Evolutionary conservation across 2,797 vertebrate species (phyloP).

Genomic region (Malacoraja senta): DNA sequence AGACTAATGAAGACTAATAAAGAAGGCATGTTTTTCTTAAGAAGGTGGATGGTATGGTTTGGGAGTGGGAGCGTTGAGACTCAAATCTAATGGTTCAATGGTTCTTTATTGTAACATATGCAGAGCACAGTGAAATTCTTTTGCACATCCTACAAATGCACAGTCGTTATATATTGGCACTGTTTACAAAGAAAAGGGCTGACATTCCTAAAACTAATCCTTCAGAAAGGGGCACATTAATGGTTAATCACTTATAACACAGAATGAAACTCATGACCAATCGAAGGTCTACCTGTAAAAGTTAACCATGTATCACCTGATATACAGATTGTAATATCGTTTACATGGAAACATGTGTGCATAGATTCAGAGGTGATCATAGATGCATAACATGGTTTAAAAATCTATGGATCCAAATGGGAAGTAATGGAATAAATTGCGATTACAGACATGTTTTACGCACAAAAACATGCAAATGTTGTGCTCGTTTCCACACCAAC

Average conservation of each 20-base stretch:
- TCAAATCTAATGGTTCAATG: no score
- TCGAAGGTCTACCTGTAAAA: background rate
- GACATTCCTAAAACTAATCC: background rate
- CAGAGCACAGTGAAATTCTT: no score
- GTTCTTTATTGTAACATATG: no score
- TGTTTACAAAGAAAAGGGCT: background rate
- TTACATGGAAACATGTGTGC: background rate
- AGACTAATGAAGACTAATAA: no score
- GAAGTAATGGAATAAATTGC: background rate
- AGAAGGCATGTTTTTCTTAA: no score
- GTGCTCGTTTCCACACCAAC: background rate
- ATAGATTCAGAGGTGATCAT: background rate
- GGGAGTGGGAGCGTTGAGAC: no score
- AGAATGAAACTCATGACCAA: background rate
- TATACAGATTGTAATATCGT: background rate
- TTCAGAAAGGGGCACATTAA: background rate
- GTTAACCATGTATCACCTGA: background rate
- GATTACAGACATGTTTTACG: background rate
- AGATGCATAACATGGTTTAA: background rate
- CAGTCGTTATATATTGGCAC: no score
- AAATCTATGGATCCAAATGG: background rate
- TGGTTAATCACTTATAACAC: background rate
- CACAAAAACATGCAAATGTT: background rate
- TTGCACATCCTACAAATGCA: no score
- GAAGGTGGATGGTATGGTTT: no score